phyloP scores from a whole-genome alignment of 1,140 invertebrate genomes.

The Eulimnadia texana region DNA sequence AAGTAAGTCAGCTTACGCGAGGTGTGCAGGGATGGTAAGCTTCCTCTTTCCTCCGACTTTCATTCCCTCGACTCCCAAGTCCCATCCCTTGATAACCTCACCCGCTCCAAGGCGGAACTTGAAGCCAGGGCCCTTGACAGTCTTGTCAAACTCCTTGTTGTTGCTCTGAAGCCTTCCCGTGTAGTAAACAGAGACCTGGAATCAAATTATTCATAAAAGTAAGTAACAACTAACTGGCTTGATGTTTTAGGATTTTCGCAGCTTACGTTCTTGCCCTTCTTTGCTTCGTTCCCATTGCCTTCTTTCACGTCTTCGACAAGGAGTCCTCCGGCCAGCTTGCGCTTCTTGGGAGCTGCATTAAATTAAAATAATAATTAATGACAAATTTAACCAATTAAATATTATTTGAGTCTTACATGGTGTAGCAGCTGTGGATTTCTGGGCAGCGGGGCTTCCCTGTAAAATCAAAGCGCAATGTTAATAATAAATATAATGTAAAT shows the following conservation, averaged over 20 bases:
- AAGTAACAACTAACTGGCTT: not conserved
- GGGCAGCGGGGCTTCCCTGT: not conserved
- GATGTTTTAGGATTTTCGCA: not conserved
- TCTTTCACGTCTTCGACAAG: slow-evolving; percentile 57
- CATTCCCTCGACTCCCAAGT: slow-evolving; percentile 72
- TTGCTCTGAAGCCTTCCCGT: slow-evolving; percentile 57
- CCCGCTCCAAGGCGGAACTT: slow-evolving; percentile 67
- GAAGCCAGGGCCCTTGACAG: slow-evolving; percentile 56
- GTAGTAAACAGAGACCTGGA: slow-evolving; percentile 51
- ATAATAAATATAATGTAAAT: not conserved
- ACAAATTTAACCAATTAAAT: not conserved
- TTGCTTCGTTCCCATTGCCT: slow-evolving; percentile 59
- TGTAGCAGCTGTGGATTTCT: slow-evolving; percentile 18
- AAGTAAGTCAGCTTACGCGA: too few species aligned
- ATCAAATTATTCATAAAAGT: not conserved
- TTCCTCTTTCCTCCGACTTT: slow-evolving; percentile 81
- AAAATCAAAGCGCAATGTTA: not conserved
- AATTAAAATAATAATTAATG: slow-evolving; percentile 17
- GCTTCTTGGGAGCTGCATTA: slow-evolving; percentile 32
- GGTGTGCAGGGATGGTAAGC: slow-evolving; percentile 62
- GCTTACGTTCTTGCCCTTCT: slow-evolving; percentile 53
- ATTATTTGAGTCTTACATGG: slow-evolving; percentile 5
- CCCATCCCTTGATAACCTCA: slow-evolving; percentile 87
- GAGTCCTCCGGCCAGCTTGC: slow-evolving; percentile 53
- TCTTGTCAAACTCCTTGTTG: slow-evolving; percentile 65